Percentiles rank a stretch among this genome's conserved stretches.
phyloP scores from a whole-genome alignment of 2,113 vertebrate genomes.

The Syrrhaptes paradoxus region DNA sequence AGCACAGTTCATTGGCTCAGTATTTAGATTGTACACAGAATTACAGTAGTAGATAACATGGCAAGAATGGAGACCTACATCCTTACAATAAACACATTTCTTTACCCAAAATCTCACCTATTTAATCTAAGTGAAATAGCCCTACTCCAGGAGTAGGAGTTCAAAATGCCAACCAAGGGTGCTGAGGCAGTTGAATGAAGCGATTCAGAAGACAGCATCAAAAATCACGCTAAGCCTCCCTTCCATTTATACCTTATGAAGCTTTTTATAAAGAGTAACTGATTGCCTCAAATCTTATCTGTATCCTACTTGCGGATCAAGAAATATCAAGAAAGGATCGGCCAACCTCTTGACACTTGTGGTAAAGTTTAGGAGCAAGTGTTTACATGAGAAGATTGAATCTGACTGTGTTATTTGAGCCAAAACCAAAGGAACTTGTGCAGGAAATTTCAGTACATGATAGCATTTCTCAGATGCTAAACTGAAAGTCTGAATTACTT shows the following conservation, averaged over 20 bases:
- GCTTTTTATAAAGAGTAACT: background rate
- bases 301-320: background rate
- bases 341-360: background rate
- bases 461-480: background rate
- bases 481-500: background rate
- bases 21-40: background rate
- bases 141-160: background rate
- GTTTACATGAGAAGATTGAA: background rate
- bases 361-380: background rate
- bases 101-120: background rate
- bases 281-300: background rate
- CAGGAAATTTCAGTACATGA: background rate
- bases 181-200: background rate
- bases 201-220: background rate
- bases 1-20: background rate
- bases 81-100: background rate
- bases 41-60: background rate
- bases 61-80: background rate
- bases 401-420: background rate
- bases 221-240: background rate
- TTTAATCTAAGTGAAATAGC: background rate
- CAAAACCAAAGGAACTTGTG: background rate
- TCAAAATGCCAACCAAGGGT: background rate
- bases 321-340: background rate
- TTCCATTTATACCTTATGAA: background rate